Base-by-base conservation (phyloP, 2,113 vertebrate species). In the Mus spicilegus region DNA sequence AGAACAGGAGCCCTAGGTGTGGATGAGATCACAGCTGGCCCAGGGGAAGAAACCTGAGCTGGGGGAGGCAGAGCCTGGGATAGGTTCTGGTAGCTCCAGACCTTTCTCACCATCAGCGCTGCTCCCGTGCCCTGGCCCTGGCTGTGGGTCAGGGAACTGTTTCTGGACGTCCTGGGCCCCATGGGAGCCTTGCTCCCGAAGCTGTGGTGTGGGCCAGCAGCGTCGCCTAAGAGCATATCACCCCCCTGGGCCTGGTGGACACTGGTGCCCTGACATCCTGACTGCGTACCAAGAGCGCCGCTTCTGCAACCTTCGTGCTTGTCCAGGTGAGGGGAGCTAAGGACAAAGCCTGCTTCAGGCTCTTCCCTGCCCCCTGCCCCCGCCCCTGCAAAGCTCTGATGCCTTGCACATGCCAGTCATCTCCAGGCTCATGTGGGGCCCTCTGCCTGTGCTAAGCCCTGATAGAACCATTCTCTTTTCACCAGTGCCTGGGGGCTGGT, bases 151-250 rank as follows among this genome's bases (percentile, higher is more conserved):
- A 0, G 97, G 97, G 87, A 99, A 99, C 98, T 99, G 99, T 70
- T 98, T 98, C 0, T 99, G 99, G 99, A 99, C 98, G 0, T 84
- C 97, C 13, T 99, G 99, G 99, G 98, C 97, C 0, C 97, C 93
- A 0, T 99, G 99, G 99, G 96, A 96, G 1, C 72, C 96, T 1
- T 99, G 99, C 77, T 99, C 99, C 0, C 98, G 99, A 8, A 99
- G 99, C 84, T 99, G 99, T 0, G 99, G 99, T 0, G 99, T 98
- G 3, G 99, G 99, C 9, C 99, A 99, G 97, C 99, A 99, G 97
- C 98, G 98, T 87, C 99, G 99, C 33, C 97, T 99, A 42, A 97
- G 99, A 3, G 99, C 99, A 0, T 99, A 99, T 97, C 94, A 88
- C n/a, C 98, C 98, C 0, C 99, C 12, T 0, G 98, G 98, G 1